Base-by-base conservation (phyloP, 2,113 vertebrate genomes). In the Callithrix jacchus region DNA sequence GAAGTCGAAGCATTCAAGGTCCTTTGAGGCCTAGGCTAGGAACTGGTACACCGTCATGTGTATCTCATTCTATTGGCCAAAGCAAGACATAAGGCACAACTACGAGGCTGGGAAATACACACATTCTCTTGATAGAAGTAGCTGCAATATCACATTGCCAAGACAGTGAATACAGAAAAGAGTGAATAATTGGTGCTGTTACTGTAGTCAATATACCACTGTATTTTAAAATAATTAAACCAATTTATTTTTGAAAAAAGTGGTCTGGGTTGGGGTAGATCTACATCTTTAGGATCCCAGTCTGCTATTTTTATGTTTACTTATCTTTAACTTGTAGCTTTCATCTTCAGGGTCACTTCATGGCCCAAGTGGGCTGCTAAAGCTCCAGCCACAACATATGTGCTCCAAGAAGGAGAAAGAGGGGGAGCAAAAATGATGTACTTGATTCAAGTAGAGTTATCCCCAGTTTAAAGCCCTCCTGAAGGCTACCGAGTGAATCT, bases 201-300 rank as follows among this genome's bases (percentile, higher is more conserved):
- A 37, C 3, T 32, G 23, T 14, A 37, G 1, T 27, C 32, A 12
- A 0, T 21, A 42, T 40, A 23, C 58, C 61, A 21, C 37, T 8
- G 40, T 30, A 23, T n/a, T 70, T 66, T 70, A 47, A 73, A 91
- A 16, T 47, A 56, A 35, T 32, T 2, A 42, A 68, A 79, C 25
- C 30, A 80, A 32, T 87, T 83, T 88, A 12, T 16, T 45, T 40
- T 49, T 49, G 27, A 40, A 47, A 11, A 13, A 21, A 58, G 68
- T 32, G 14, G 8, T 21, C 70, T 37, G 32, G 40, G 40, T 35
- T 21, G 6, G 18, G 45, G 6, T 35, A 25, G 30, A 58, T 47
- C 47, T 49, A 3, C 1, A 12, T 25, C 52, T 91, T 47, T n/a
- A 64, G 71, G 66, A 37, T 52, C 20, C 37, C 27, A 52, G 40